These are phyloP conservation scores for Ramazzottius varieornatus DNA, from an alignment of 2,888 invertebrate species.

Conservation along the genomic window DNA sequence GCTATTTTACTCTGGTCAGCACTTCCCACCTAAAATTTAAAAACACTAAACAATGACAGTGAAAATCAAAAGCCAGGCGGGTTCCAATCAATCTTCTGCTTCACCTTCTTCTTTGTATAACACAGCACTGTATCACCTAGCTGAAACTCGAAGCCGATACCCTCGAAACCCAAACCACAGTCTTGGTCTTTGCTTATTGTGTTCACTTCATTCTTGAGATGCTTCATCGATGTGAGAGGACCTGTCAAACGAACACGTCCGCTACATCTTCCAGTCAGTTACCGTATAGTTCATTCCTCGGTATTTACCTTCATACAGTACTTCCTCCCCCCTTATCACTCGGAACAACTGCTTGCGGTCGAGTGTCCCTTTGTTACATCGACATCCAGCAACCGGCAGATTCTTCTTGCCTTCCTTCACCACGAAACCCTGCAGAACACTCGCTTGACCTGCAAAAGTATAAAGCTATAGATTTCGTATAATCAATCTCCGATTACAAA, in stretches of 20 bases:
- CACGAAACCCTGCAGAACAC: conserved; percentile 51
- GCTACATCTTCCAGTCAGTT: too few relatives aligned
- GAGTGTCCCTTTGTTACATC: conserved; percentile 48
- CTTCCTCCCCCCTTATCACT: conserved; percentile 37
- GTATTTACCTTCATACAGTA: conserved; percentile 38
- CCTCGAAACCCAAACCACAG: conserved; percentile 55
- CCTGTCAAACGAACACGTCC: conserved; percentile 25
- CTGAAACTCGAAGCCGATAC: conserved; percentile 34
- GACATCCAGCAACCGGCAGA: conserved; percentile 61
- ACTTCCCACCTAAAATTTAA: too few relatives aligned
- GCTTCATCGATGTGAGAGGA: conserved; percentile 48
- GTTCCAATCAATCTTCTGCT: conserved; percentile 49
- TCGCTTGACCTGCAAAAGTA: conserved; percentile 41
- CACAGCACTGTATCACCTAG: conserved; percentile 53
- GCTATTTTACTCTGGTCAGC: too few relatives aligned
- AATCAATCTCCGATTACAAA: not conserved
- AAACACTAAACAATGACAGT: too few relatives aligned
- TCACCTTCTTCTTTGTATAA: conserved; percentile 36
- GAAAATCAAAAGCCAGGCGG: conserved; percentile 27
- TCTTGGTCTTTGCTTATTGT: conserved; percentile 55
- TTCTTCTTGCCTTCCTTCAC: conserved; percentile 47
- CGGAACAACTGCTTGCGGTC: conserved; percentile 38
- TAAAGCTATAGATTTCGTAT: not conserved
- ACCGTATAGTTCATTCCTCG: too few relatives aligned
- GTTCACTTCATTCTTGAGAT: conserved; percentile 61